Percentiles rank a stretch among this genome's conserved stretches.
These are phyloP conservation scores for Pao palembangensis DNA, from an alignment of 2,113 vertebrate genomes.

Conservation along the genomic window DNA sequence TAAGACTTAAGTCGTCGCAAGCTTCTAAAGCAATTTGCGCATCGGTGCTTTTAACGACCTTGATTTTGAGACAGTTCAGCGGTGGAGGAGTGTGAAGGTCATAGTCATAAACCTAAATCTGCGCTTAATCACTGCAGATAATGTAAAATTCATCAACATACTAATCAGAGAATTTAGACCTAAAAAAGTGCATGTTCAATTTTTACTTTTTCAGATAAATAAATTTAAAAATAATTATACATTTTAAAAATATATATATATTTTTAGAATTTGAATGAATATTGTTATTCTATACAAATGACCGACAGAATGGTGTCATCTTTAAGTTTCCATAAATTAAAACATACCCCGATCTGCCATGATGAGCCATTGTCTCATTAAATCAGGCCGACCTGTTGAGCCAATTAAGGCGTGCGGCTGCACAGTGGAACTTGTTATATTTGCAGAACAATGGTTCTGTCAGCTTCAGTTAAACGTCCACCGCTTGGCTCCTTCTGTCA, in stretches of 20 bases:
- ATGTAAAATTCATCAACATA: no score
- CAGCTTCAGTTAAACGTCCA: constrained; percentile 39
- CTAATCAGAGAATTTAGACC: no score
- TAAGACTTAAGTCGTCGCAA: no score
- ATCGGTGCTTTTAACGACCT: background rate
- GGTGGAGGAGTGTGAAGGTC: no score
- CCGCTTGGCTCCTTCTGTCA: constrained; percentile 39
- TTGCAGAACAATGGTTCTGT: constrained; percentile 48
- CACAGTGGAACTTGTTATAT: constrained; percentile 17
- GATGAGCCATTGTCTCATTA: constrained; percentile 29
- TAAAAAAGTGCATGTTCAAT: no score
- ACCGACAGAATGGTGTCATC: no score
- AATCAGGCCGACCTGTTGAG: constrained; percentile 27
- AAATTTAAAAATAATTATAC: background rate
- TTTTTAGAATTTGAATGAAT: background rate
- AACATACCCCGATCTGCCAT: constrained; percentile 11
- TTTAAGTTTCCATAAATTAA: background rate
- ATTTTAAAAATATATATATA: background rate
- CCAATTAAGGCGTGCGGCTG: constrained; percentile 53
- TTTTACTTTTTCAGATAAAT: background rate
- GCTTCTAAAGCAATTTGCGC: background rate
- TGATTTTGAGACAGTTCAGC: constrained; percentile 3
- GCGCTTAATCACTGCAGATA: no score
- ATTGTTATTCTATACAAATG: background rate
- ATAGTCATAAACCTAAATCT: no score